phyloP scores from a whole-genome alignment of 2,797 vertebrate species.

The Sebastes alutus region DNA sequence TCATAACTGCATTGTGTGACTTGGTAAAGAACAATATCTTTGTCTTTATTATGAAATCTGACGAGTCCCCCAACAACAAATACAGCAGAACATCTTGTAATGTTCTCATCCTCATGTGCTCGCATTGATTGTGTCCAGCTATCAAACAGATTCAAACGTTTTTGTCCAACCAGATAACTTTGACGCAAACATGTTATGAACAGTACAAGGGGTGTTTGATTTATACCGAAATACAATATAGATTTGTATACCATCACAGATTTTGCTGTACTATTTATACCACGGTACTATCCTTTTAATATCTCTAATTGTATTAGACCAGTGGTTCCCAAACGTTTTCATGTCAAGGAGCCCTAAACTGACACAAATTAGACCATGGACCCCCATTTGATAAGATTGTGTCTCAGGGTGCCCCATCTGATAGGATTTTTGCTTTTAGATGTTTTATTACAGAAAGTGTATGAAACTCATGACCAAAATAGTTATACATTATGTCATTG shows the following conservation, averaged over 20 bases:
- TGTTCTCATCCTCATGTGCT: not conserved
- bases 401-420: not conserved
- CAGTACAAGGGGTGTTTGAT: not conserved
- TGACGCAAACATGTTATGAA: not conserved
- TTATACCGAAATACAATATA: not conserved
- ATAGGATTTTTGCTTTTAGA: not conserved
- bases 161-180: not conserved
- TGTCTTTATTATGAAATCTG: not conserved
- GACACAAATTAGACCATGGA: not conserved
- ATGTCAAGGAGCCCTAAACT: not conserved
- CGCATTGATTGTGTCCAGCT: not conserved
- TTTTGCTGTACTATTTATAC: not conserved
- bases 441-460: not conserved
- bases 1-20: not conserved
- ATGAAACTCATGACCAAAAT: not conserved
- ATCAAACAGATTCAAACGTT: not conserved
- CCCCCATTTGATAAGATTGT: not conserved
- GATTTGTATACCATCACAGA: not conserved
- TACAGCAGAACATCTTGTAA: not conserved
- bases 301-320: not conserved
- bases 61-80: not conserved
- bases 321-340: not conserved
- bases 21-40: not conserved
- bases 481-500: not conserved
- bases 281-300: not conserved